These are phyloP conservation scores for Hemaris fuciformis DNA, from an alignment of 2,888 invertebrate species.

Conservation along the genomic window DNA sequence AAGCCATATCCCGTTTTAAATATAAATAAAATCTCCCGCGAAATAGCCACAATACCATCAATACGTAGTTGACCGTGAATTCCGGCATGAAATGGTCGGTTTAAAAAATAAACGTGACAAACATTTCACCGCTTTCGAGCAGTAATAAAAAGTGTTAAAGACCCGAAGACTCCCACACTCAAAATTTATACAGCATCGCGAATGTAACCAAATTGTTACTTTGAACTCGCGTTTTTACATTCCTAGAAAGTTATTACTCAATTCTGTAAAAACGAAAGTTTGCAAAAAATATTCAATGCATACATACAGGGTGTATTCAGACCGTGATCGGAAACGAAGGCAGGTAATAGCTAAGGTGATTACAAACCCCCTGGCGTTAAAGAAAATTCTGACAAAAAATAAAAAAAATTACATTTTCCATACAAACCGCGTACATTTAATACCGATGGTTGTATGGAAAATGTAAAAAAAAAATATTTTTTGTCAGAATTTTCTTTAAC, in stretches of 20 bases:
- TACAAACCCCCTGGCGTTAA: too few relatives aligned
- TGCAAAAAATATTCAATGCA: neutral
- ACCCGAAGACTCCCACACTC: conserved; percentile 4
- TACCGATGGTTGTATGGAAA: too few relatives aligned
- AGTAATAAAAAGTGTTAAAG: neutral
- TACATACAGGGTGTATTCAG: too few relatives aligned
- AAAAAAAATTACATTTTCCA: too few relatives aligned
- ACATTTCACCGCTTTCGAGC: neutral
- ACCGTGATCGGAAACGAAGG: too few relatives aligned
- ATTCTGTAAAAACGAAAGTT: conserved; percentile 8
- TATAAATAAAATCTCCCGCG: neutral
- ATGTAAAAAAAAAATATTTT: too few relatives aligned
- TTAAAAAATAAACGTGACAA: neutral
- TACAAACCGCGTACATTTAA: too few relatives aligned
- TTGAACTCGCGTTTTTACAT: neutral
- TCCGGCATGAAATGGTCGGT: neutral
- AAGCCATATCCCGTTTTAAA: neutral
- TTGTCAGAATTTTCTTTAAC: too few relatives aligned
- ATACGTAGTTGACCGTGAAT: neutral
- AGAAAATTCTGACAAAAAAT: too few relatives aligned
- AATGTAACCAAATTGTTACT: conserved; percentile 4
- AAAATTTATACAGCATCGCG: neutral
- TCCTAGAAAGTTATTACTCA: conserved; percentile 2
- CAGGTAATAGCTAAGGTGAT: too few relatives aligned
- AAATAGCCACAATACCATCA: neutral